A percentile compares a stretch with the other conserved stretches of the same genome.
Evolutionary conservation across 2,797 vertebrate species (phyloP).

Genomic region (Erpetoichthys calabaricus): DNA sequence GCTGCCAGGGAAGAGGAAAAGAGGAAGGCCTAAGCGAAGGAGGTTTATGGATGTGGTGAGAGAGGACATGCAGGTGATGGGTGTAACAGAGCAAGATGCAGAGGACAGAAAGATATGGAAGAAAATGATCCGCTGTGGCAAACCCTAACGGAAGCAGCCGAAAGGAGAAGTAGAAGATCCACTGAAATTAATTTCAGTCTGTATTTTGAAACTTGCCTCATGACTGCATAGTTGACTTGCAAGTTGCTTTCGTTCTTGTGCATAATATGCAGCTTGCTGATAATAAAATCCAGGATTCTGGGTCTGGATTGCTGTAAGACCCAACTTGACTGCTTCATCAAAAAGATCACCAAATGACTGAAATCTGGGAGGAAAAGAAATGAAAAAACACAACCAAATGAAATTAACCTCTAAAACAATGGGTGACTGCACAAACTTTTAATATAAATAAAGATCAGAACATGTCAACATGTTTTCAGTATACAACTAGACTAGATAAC

Average conservation of each 20-base stretch:
- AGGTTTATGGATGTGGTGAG: too few species aligned
- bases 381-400: background rate
- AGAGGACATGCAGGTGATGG: too few species aligned
- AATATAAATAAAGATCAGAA: too few species aligned
- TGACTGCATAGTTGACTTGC: constrained; percentile 63
- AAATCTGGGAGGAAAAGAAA: constrained; percentile 50
- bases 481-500: too few species aligned
- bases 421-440: background rate
- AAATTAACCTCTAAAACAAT: background rate
- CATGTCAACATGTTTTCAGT: too few species aligned
- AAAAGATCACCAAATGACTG: constrained; percentile 95
- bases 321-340: constrained; percentile 94
- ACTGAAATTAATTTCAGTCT: background rate
- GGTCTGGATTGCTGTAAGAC: constrained; percentile 90
- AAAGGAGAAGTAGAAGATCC: background rate
- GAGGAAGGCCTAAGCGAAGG: too few species aligned
- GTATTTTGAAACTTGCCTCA: constrained; percentile 39
- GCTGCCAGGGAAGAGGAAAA: too few species aligned
- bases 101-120: too few species aligned
- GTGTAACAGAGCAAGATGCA: too few species aligned
- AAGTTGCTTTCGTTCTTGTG: constrained; percentile 79
- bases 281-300: constrained; percentile 98
- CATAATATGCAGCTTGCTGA: constrained; percentile 87
- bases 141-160: too few species aligned
- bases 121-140: too few species aligned